phyloP scores from a whole-genome alignment of 92 coral and sea anemone species.

The Zoanthus gigantus region DNA sequence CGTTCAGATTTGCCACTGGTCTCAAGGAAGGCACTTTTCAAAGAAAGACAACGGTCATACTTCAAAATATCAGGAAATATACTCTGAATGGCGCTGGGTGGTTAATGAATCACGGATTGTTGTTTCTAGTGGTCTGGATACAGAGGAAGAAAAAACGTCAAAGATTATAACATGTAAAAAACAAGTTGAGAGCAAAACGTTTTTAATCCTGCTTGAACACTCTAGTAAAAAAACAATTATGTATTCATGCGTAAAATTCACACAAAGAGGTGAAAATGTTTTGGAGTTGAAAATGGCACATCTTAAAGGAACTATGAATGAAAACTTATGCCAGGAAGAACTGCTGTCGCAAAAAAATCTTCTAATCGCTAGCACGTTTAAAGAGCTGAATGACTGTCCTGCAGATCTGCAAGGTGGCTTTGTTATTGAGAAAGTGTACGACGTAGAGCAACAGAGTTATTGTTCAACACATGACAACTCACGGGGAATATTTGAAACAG shows the following conservation, averaged over 20 bases:
- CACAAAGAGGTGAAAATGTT: conserved; percentile 68
- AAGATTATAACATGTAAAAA: conserved; percentile 27
- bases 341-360: conserved; percentile 38
- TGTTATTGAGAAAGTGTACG: conserved; percentile 64
- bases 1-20: conserved; percentile 27
- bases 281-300: conserved; percentile 55
- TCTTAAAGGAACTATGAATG: conserved; percentile 23
- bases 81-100: conserved; percentile 39
- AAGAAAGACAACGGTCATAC: conserved; percentile 14
- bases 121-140: conserved; percentile 16
- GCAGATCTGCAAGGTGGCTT: conserved; percentile 66
- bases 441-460: conserved; percentile 45
- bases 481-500: conserved; percentile 71
- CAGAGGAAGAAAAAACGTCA: background rate
- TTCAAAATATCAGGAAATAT: conserved; percentile 23
- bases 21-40: conserved; percentile 39
- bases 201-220: background rate
- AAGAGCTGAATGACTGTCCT: conserved; percentile 73
- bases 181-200: conserved; percentile 10
- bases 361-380: conserved; percentile 56
- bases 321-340: conserved; percentile 49
- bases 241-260: conserved; percentile 64
- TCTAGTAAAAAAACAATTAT: background rate
- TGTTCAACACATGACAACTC: conserved; percentile 54
- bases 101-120: conserved; percentile 22